Conservation (phyloP, 2,113 vertebrate species). For the Chamaetylas fuelleborni region DNA sequence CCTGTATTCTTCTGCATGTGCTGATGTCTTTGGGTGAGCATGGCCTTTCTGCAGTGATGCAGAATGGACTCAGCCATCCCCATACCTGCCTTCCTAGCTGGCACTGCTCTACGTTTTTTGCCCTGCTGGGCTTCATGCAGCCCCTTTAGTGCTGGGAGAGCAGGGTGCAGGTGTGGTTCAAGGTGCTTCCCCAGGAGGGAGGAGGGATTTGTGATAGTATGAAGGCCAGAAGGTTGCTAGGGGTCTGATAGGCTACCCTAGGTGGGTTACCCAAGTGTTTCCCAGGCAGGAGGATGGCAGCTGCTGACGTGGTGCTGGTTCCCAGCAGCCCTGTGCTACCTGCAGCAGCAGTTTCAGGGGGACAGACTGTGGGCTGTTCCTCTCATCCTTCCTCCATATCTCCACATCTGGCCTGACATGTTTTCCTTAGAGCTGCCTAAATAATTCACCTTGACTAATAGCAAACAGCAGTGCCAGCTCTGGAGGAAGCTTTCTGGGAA, state of each 20-base stretch:
- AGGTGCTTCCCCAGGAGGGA: background rate
- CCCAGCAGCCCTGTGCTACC: background rate
- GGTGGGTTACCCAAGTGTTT: background rate
- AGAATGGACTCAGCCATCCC: background rate
- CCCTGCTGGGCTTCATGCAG: background rate
- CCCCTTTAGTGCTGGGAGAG: background rate
- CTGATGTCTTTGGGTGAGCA: fast-evolving
- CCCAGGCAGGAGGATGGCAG: background rate
- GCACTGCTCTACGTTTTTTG: fast-evolving
- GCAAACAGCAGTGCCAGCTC: background rate
- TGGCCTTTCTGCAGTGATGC: fast-evolving
- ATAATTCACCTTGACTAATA: conserved; percentile 1
- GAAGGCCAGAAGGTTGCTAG: background rate
- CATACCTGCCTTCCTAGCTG: background rate
- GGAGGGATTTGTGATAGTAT: background rate
- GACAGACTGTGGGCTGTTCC: background rate
- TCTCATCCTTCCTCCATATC: background rate
- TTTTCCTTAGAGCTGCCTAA: conserved; percentile 12
- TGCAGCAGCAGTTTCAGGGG: background rate
- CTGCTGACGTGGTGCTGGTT: background rate
- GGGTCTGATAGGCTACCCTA: fast-evolving
- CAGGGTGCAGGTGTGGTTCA: background rate
- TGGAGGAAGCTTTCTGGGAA: background rate
- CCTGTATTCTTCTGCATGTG: fast-evolving
- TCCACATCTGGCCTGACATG: background rate